Evolutionary conservation across 2,888 invertebrate species (phyloP).

Genomic region (Arge pagana): DNA sequence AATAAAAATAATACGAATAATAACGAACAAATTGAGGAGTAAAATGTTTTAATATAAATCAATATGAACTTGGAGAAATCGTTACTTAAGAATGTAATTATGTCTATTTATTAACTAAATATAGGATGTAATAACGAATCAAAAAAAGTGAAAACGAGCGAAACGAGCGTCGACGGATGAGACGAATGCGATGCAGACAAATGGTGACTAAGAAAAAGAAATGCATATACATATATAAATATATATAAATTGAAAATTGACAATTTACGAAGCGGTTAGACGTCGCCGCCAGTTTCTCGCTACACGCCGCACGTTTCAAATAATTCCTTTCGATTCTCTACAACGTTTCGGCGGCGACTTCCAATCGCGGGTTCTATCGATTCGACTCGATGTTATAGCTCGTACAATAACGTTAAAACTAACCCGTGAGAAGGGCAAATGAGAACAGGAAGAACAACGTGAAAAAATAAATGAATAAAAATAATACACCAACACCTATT

Average conservation of each 20-base stretch:
- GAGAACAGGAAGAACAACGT: background rate
- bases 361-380: conserved; percentile 14
- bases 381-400: conserved; percentile 20
- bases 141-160: background rate
- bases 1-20: background rate
- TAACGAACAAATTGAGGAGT: background rate
- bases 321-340: conserved; percentile 7
- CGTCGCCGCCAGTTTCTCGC: conserved; percentile 16
- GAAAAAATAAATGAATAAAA: background rate
- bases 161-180: no score
- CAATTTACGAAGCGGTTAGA: conserved; percentile 10
- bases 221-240: conserved; percentile 3
- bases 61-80: conserved; percentile 8
- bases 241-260: conserved; percentile 5
- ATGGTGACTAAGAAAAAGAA: background rate
- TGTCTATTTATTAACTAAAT: conserved; percentile 15
- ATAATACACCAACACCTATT: no score
- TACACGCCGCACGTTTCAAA: conserved; percentile 9
- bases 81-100: conserved; percentile 20
- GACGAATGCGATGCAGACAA: no score
- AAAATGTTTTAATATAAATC: conserved; percentile 16
- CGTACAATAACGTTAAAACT: conserved; percentile 19
- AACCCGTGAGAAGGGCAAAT: no score
- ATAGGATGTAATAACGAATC: conserved; percentile 19
- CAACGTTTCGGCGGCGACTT: conserved; percentile 14